A percentile compares a stretch with the other conserved stretches of the same genome.
Evolutionary conservation across 2,113 vertebrate genomes (phyloP).

Genomic region (Zosterops lateralis): DNA sequence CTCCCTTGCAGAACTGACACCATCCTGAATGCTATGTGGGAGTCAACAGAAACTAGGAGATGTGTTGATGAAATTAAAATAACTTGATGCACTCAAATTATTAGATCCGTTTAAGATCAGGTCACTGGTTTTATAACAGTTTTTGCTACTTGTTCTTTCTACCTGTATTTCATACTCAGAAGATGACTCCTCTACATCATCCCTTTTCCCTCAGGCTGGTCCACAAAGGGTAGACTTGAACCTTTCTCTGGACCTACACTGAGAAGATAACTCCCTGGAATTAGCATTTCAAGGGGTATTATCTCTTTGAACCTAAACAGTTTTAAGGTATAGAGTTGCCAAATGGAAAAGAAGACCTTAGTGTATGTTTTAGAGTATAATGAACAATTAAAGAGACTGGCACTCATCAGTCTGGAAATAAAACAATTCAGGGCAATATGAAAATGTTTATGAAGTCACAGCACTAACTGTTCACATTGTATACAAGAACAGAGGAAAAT

Average conservation of each 20-base stretch:
- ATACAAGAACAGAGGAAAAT: neutral
- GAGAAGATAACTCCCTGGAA: neutral
- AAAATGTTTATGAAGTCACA: accelerated
- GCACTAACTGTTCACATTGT: neutral
- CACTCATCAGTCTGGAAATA: neutral
- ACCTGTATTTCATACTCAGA: neutral
- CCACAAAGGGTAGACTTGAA: neutral
- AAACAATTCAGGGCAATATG: neutral
- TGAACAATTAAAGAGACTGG: neutral
- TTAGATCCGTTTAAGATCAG: neutral
- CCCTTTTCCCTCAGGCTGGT: neutral
- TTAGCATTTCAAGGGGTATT: neutral
- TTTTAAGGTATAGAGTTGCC: neutral
- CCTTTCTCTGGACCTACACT: neutral
- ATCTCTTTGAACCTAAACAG: neutral
- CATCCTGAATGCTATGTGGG: neutral
- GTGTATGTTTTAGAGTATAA: neutral
- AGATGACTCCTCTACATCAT: neutral
- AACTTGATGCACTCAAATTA: neutral
- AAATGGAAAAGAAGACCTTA: neutral
- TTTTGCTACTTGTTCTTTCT: neutral
- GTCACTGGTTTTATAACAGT: neutral
- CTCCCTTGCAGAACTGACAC: neutral
- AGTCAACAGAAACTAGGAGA: neutral
- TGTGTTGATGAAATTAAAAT: neutral